Percentiles rank a stretch among this genome's conserved stretches.
phyloP scores from a whole-genome alignment of 2,113 vertebrate genomes.

The Gavia stellata region DNA sequence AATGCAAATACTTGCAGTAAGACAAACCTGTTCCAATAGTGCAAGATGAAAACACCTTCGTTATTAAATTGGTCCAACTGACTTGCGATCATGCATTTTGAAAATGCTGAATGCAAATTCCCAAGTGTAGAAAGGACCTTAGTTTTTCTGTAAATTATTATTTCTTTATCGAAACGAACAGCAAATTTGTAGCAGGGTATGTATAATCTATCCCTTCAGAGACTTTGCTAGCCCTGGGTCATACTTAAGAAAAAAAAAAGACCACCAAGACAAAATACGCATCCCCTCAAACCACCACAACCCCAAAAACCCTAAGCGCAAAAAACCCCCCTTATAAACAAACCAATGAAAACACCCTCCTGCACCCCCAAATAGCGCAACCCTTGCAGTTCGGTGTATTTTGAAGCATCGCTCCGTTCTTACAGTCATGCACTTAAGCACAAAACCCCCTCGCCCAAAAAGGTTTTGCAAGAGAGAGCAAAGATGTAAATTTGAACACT shows the following conservation, averaged over 20 bases:
- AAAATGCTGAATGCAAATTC: background rate
- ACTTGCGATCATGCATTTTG: background rate
- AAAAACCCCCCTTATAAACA: background rate
- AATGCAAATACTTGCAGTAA: background rate
- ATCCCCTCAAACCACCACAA: background rate
- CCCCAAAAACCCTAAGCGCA: rapidly evolving
- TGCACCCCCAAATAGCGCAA: rapidly evolving
- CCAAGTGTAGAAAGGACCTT: background rate
- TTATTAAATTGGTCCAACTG: background rate
- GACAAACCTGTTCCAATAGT: background rate
- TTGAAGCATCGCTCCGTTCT: background rate
- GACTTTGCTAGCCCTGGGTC: background rate
- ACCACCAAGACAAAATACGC: background rate
- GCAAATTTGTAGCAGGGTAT: background rate
- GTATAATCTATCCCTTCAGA: background rate
- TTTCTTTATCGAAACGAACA: background rate
- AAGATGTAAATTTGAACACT: background rate
- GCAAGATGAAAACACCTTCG: background rate
- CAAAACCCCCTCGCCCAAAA: background rate
- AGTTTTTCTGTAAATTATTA: background rate
- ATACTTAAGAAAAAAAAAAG: background rate
- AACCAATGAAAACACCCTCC: background rate
- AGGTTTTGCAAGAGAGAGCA: background rate
- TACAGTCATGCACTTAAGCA: background rate
- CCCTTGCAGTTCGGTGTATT: background rate